Conservation (phyloP, 2,888 invertebrate species). For the Hipparchia sbordonii region DNA sequence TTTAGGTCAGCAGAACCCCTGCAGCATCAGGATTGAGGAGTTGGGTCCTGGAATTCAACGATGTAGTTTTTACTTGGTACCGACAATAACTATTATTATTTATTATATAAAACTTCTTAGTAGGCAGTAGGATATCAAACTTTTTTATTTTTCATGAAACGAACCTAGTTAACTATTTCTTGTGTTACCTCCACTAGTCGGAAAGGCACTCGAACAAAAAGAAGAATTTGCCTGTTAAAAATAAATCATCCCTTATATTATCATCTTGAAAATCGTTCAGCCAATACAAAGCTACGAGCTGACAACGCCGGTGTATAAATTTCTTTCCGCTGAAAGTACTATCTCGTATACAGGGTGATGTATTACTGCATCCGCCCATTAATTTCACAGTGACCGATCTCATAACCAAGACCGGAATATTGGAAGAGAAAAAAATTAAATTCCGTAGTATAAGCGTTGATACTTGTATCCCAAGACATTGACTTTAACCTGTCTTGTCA, state of each 20-base stretch:
- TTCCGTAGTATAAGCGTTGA: slow-evolving; percentile 52
- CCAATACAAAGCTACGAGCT: neutral
- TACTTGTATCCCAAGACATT: neutral
- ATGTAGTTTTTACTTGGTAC: no score
- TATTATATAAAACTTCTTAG: no score
- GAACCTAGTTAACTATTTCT: no score
- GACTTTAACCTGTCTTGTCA: neutral
- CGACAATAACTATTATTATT: no score
- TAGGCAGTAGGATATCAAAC: no score
- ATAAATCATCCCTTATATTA: slow-evolving; percentile 1
- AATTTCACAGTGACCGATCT: slow-evolving; percentile 66
- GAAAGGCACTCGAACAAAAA: no score
- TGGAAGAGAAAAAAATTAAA: slow-evolving; percentile 67
- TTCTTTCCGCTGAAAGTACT: slow-evolving; percentile 14
- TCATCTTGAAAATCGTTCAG: slow-evolving; percentile 4
- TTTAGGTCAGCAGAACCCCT: no score
- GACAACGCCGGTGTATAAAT: slow-evolving; percentile 16
- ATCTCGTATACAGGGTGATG: slow-evolving; percentile 20
- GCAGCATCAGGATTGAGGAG: no score
- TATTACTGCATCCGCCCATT: slow-evolving; percentile 35
- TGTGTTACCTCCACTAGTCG: no score
- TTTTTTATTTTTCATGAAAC: no score
- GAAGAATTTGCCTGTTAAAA: neutral
- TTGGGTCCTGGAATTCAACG: no score
- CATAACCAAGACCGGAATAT: slow-evolving; percentile 56